These are phyloP conservation scores for Ispidina lecontei DNA, from an alignment of 2,797 vertebrate genomes.

Conservation along the genomic window DNA sequence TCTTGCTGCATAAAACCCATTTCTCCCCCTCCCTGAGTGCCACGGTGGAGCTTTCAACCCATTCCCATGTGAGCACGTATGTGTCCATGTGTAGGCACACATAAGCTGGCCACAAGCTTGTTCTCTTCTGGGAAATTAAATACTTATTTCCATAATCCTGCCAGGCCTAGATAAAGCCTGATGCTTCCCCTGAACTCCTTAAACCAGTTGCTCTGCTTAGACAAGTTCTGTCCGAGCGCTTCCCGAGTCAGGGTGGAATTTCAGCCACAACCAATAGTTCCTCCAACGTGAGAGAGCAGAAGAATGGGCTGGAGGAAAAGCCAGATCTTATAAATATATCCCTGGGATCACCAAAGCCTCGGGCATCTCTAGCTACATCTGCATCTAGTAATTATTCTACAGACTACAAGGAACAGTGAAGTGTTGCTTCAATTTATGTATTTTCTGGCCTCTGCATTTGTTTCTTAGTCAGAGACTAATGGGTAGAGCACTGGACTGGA, in stretches of 20 bases:
- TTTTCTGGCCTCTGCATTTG: constrained; percentile 50
- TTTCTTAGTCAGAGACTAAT: constrained; percentile 67
- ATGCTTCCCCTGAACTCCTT: not conserved
- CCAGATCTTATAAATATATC: not conserved
- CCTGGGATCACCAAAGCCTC: constrained; percentile 17
- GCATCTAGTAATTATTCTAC: constrained; percentile 46
- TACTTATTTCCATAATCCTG: constrained; percentile 7
- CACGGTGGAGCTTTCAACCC: rapidly evolving
- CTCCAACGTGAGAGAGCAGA: not conserved
- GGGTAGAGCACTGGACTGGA: constrained; percentile 51
- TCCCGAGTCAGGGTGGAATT: not conserved
- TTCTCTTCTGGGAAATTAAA: constrained; percentile 36
- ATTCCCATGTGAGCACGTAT: rapidly evolving
- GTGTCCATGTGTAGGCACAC: not conserved
- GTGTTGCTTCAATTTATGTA: constrained; percentile 26
- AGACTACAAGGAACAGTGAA: not conserved
- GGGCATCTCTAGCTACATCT: not conserved
- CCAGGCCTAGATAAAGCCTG: not conserved
- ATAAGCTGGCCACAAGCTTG: not conserved
- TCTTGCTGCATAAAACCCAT: not conserved
- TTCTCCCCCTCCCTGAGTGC: not conserved
- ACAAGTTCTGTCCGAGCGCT: rapidly evolving
- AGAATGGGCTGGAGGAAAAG: not conserved
- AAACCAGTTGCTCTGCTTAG: not conserved
- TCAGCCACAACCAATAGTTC: not conserved